A percentile compares a stretch with the other conserved stretches of the same genome.
Conservation (phyloP, 2,888 invertebrate species). For the Zelleria hepariella region DNA sequence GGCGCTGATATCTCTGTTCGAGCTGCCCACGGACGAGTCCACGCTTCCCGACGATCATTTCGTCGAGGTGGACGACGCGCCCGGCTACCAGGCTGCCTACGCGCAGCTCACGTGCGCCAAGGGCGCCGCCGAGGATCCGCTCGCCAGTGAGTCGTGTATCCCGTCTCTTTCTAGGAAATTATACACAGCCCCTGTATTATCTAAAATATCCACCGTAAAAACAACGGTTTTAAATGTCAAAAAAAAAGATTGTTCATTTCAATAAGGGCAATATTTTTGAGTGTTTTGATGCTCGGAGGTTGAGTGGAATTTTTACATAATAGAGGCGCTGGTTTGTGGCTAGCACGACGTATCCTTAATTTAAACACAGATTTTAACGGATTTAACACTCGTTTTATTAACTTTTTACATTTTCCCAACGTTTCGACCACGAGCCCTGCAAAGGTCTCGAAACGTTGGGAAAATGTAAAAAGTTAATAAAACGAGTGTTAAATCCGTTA, state of each 20-base stretch:
- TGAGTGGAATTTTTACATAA: too few relatives aligned
- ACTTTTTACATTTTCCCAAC: too few relatives aligned
- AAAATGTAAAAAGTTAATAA: too few relatives aligned
- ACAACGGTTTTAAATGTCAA: neutral
- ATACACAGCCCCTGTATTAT: too few relatives aligned
- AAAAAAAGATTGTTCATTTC: too few relatives aligned
- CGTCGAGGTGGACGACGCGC: constrained; percentile 88
- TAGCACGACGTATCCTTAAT: neutral
- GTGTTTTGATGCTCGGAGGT: too few relatives aligned
- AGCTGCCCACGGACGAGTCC: constrained; percentile 87
- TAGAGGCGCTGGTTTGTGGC: too few relatives aligned
- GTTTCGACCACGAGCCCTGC: too few relatives aligned
- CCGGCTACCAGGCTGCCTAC: constrained; percentile 90
- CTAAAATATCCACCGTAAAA: neutral
- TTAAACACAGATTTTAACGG: neutral
- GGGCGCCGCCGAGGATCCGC: constrained; percentile 80
- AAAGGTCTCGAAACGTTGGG: too few relatives aligned
- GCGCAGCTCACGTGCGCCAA: constrained; percentile 90
- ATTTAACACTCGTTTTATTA: too few relatives aligned
- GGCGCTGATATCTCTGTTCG: constrained; percentile 88
- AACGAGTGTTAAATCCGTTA: too few relatives aligned
- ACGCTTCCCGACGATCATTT: constrained; percentile 88
- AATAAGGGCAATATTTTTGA: too few relatives aligned
- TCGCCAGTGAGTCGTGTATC: constrained; percentile 69
- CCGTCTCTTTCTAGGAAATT: neutral